A percentile compares a stretch with the other conserved stretches of the same genome.
Conservation (phyloP, 2,888 invertebrate genomes). For the Metallyticus violacea region DNA sequence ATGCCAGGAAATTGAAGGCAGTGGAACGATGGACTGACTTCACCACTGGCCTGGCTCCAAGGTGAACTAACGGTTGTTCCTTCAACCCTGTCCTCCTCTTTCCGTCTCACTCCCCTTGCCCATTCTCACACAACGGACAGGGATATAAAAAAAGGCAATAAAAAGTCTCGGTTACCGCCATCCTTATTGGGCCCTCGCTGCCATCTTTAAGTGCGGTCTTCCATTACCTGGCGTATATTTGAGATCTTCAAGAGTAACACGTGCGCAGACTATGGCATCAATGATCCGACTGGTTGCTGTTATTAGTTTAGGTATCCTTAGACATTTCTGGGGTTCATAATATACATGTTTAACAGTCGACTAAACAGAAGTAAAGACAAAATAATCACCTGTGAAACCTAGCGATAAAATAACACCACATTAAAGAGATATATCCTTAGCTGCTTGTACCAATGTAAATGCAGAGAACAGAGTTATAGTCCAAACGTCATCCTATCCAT, state of each 20-base stretch:
- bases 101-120: background rate
- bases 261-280: too few species aligned
- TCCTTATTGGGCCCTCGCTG: background rate
- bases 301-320: background rate
- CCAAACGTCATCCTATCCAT: too few species aligned
- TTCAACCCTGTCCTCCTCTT: background rate
- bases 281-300: too few species aligned
- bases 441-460: too few species aligned
- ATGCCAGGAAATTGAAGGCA: background rate
- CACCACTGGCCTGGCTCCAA: background rate
- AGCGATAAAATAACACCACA: background rate
- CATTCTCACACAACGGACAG: background rate
- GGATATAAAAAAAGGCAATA: background rate
- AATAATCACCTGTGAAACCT: background rate
- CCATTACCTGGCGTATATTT: background rate
- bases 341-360: background rate
- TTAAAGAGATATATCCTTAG: background rate
- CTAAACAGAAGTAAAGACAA: background rate
- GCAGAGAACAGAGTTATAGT: too few species aligned
- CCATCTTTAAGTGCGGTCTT: background rate
- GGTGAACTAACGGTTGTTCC: conserved; percentile 8
- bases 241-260: background rate
- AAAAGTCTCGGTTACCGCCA: background rate
- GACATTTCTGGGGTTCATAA: background rate
- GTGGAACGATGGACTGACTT: background rate